phyloP scores from a whole-genome alignment of 1,140 invertebrate species.

The Pogonus chalceus region DNA sequence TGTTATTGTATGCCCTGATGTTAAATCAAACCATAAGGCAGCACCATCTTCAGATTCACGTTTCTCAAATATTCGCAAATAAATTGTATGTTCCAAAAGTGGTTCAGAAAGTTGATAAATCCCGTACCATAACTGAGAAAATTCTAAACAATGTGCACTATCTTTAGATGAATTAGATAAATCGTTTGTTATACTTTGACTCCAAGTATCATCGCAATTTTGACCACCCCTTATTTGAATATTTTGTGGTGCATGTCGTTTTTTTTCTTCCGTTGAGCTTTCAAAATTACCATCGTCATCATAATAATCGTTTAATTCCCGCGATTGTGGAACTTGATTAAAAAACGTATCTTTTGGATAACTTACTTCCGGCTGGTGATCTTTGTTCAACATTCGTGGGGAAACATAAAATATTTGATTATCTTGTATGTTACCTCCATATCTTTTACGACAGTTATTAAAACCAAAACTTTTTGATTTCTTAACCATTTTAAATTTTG shows the following conservation, averaged over 20 bases:
- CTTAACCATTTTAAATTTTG: no score
- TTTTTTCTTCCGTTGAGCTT: conserved; percentile 5
- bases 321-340: no score
- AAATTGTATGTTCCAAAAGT: conserved; percentile 30
- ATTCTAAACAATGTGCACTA: conserved; percentile 42
- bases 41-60: conserved; percentile 23
- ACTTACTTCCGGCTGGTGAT: no score
- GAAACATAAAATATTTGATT: no score
- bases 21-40: conserved; percentile 34
- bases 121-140: conserved; percentile 42
- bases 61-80: conserved; percentile 38
- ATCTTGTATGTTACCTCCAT: no score
- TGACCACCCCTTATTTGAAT: conserved; percentile 37
- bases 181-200: no score
- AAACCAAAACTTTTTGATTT: no score
- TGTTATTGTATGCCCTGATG: conserved; percentile 22
- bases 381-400: no score
- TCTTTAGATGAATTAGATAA: conserved; percentile 34
- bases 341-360: no score
- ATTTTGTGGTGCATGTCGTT: conserved; percentile 20
- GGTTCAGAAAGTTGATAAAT: conserved; percentile 36
- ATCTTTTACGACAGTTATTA: no score
- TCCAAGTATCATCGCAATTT: conserved; percentile 34
- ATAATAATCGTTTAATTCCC: background rate
- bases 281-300: background rate